Percentiles rank a stretch among this genome's conserved stretches.
Conservation (phyloP, 2,797 vertebrate genomes). For the Enteromius viviparus region DNA sequence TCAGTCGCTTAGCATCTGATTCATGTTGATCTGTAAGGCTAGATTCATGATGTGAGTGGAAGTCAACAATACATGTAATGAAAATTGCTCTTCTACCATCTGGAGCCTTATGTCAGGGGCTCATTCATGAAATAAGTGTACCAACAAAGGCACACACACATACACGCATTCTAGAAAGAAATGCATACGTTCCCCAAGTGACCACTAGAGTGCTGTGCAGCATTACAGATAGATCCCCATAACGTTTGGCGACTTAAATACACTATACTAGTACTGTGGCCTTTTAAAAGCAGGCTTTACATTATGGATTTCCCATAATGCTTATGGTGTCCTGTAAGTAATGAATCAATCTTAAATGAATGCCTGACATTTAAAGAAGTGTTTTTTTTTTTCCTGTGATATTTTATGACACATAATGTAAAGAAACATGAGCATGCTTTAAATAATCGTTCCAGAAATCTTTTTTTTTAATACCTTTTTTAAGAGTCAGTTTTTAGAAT, state of each 20-base stretch:
- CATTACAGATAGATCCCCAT: conserved; percentile 74
- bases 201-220: conserved; percentile 86
- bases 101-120: conserved; percentile 59
- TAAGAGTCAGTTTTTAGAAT: not conserved
- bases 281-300: conserved; percentile 12
- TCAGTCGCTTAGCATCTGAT: conserved; percentile 45
- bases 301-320: conserved; percentile 35
- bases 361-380: conserved; percentile 5
- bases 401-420: conserved; percentile 9
- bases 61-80: conserved; percentile 68
- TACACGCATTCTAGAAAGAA: conserved; percentile 51
- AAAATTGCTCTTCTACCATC: conserved; percentile 66
- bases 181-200: conserved; percentile 70
- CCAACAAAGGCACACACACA: conserved; percentile 48
- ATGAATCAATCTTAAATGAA: conserved; percentile 18
- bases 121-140: conserved; percentile 58
- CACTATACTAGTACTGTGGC: conserved; percentile 14
- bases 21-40: conserved; percentile 52
- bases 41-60: conserved; percentile 59
- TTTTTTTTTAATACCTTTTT: not conserved
- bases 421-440: not conserved
- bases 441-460: not conserved
- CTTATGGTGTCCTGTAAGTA: not conserved
- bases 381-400: not conserved
- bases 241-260: conserved; percentile 67